Base-by-base conservation (phyloP, 2,888 invertebrate genomes). In the Drosophila tanythrix region DNA sequence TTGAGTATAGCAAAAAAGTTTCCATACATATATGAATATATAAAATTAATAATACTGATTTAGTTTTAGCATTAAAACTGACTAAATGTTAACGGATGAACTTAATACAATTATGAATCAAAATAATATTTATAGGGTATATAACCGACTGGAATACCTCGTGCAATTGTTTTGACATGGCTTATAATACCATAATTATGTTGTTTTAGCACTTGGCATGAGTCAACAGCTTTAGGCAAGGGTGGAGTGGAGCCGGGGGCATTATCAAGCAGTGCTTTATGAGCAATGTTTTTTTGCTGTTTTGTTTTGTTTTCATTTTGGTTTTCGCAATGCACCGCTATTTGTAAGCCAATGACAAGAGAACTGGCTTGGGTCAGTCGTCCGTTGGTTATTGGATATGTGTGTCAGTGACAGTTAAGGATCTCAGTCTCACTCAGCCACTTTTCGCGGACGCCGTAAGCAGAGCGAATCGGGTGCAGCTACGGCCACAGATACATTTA, bases 391-490 rank as follows among this genome's bases (percentile, higher is more conserved):
- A 85, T 77, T 77, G 75, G 88, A 85, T 81, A 85, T 88, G 81
- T 85, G 64, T 88, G 85, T 86, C 85, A 88, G 78, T 88, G 88
- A 57, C 86, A 88, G 73, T 76, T 74, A 86, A 88, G 85, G 85
- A 86, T 86, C 86, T 86, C 66, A 67, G 53, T 46, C 46, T 15
- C 46, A 25, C 31, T 15, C 40, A 38, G 57, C 59, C 57, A 70
- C 25, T 58, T 53, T 74, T 78, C 73, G 71, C 57, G 85, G 83
- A 74, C 84, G 56, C 50, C 59, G 73, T 76, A 83, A 83, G 66
- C 85, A 77, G 88, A 88, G 75, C 83, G 72, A 48, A 68, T 79
- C 81, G 59, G 36, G 35, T 27, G 18, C 29, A 60, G 46, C 57
- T 36, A 38, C 29, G 71, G 27, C n/a, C n/a, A 36, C n/a, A 63